phyloP scores from a whole-genome alignment of 2,888 invertebrate genomes.

The Hyppa rectilinea region DNA sequence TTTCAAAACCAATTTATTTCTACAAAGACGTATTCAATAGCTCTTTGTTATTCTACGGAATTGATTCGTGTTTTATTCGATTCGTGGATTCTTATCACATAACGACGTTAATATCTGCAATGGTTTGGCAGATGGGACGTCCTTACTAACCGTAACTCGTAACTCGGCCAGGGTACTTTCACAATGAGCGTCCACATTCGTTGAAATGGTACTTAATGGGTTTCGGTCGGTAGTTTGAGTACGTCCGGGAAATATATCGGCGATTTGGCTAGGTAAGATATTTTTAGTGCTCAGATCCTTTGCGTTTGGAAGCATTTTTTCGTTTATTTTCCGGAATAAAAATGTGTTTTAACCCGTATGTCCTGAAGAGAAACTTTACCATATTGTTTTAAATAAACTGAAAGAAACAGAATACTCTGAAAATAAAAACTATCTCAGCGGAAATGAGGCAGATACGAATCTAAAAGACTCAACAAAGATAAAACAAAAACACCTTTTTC shows the following conservation, averaged over 20 bases:
- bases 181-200: conserved; percentile 76
- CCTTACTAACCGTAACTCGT: conserved; percentile 69
- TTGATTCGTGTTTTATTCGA: conserved; percentile 77
- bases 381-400: neutral
- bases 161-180: conserved; percentile 77
- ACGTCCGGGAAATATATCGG: conserved; percentile 67
- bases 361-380: conserved; percentile 10
- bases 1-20: conserved; percentile 74
- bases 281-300: conserved; percentile 57
- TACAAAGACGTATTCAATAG: conserved; percentile 76
- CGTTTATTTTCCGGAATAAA: conserved; percentile 31
- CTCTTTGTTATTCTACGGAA: conserved; percentile 75
- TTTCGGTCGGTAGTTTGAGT: conserved; percentile 73
- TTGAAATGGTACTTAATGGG: conserved; percentile 79
- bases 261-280: conserved; percentile 65
- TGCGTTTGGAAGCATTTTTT: conserved; percentile 47
- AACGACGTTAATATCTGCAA: conserved; percentile 77
- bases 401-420: conserved; percentile 12
- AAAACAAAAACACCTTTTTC: conserved; percentile 31
- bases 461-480: conserved; percentile 40
- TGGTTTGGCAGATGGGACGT: conserved; percentile 63
- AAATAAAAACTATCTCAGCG: conserved; percentile 36
- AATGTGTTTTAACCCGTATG: conserved; percentile 23
- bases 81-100: conserved; percentile 83
- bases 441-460: conserved; percentile 36